Evolutionary conservation across 2,113 vertebrate genomes (phyloP).

Genomic region (Laticauda colubrina): DNA sequence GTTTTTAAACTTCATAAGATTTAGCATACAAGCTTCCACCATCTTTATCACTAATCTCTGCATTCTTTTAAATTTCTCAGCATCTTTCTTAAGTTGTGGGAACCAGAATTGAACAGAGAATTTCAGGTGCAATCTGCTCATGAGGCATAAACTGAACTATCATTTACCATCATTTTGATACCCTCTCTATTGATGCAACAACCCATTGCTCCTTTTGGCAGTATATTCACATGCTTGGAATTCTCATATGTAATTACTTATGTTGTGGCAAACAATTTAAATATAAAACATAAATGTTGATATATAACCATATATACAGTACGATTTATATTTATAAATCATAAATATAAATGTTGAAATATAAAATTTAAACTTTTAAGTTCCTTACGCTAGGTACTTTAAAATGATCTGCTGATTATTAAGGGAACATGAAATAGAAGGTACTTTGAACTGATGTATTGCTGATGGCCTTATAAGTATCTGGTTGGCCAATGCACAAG

Average conservation of each 20-base stretch:
- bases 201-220: not conserved
- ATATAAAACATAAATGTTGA: not conserved
- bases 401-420: not conserved
- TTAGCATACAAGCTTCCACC: not conserved
- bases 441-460: not conserved
- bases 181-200: not conserved
- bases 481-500: not conserved
- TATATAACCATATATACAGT: not conserved
- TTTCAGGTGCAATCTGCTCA: not conserved
- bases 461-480: not conserved
- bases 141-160: not conserved
- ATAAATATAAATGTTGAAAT: not conserved
- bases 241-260: not conserved
- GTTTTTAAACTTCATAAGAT: not conserved
- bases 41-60: not conserved
- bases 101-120: not conserved
- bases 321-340: not conserved
- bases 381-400: not conserved
- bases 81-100: not conserved
- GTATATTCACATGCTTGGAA: not conserved
- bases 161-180: not conserved
- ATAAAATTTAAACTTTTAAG: not conserved
- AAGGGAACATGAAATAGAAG: not conserved
- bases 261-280: not conserved
- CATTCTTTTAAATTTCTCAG: not conserved